Base-by-base conservation (phyloP, 2,113 vertebrate species). In the Corythornis vintsioides region DNA sequence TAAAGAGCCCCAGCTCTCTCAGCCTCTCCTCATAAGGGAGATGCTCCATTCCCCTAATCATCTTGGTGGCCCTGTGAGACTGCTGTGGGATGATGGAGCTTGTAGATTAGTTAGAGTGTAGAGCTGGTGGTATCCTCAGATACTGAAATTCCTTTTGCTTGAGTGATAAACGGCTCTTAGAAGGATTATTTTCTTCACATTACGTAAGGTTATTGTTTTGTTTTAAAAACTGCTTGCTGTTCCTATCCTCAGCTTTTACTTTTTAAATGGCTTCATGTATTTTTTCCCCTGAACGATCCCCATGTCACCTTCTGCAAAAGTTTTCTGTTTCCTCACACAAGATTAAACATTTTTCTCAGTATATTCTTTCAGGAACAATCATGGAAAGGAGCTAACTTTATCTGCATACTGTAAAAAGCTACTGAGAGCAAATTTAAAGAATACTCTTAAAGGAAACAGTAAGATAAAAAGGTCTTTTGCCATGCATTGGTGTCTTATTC, bases 381-480 rank as follows among this genome's bases (percentile, higher is more conserved):
- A 19, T 42, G 29, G 72, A 64, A 94, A 90, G 31, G 35, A 85
- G 45, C 15, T 87, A 65, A 75, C 26, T 86, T 86, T 75, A 60
- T 92, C 74, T 93, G 35, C 66, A 82, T 92, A 71, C 17, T 2
- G 1, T 89, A 50, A 69, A 73, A 94, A 90, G n/a, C 28, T 75
- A 63, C 65, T 15, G 76, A 77, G 20, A 95, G 7, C 3, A 84
- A 87, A 91, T 69, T 35, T 89, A 60, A 92, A 94, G 53, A 75
- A 79, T 42, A 72, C 15, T n/a, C 33, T 65, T 92, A 84, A 42
- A 82, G 45, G 38, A 87, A 76, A 69, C 24, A 50, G 57, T 29
- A 75, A 50, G 66, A 92, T 82, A 63, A 93, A 93, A 85, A 78
- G 42, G 29, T 65, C 48, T 75, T 89, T 91, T 82, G 61, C 48